Conservation (phyloP, 1,140 invertebrate species). For the Drosophila athabasca region DNA sequence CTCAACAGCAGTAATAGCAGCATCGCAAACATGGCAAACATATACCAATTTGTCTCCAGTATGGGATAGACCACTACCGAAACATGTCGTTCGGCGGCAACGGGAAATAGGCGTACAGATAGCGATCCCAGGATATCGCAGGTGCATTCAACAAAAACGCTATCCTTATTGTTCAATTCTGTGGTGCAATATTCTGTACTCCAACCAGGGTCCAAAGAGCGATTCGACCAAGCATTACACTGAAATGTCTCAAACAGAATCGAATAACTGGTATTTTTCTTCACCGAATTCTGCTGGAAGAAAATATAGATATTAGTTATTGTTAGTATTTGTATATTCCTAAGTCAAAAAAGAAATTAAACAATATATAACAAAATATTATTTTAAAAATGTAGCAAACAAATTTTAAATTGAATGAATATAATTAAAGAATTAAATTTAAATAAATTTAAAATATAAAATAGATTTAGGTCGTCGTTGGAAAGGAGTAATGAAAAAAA, state of each 20-base stretch:
- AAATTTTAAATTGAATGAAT: too few species aligned
- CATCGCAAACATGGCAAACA: background rate
- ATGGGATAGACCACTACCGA: background rate
- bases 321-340: too few species aligned
- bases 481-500: too few species aligned
- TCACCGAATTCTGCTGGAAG: too few species aligned
- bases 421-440: too few species aligned
- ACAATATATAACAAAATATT: too few species aligned
- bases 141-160: slow-evolving; percentile 9
- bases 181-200: slow-evolving; percentile 16
- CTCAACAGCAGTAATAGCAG: background rate
- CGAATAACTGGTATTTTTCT: slow-evolving; percentile 20
- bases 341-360: too few species aligned
- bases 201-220: slow-evolving; percentile 26
- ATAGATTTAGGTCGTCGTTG: too few species aligned
- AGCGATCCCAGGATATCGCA: slow-evolving; percentile 25
- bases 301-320: too few species aligned
- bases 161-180: slow-evolving; percentile 5
- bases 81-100: slow-evolving; percentile 1
- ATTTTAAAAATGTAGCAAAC: too few species aligned
- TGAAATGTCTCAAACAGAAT: slow-evolving; percentile 31
- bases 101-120: slow-evolving; percentile 31
- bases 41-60: background rate
- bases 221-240: slow-evolving; percentile 32
- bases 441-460: too few species aligned